Percentiles rank a stretch among this genome's conserved stretches.
These are phyloP conservation scores for Arrhamphus sclerolepis DNA, from an alignment of 2,797 vertebrate species.

Conservation along the genomic window DNA sequence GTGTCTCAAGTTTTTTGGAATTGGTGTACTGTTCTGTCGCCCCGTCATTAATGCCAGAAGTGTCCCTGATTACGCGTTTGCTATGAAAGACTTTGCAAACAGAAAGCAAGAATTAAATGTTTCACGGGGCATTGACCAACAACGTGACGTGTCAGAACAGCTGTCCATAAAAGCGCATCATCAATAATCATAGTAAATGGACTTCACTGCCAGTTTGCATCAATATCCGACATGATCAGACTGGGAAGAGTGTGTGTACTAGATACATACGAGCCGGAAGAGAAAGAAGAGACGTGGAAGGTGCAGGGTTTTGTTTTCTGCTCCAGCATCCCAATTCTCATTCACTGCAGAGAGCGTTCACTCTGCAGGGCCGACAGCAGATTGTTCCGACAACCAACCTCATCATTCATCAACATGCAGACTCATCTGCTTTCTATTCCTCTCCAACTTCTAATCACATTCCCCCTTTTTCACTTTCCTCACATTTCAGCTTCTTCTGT, in stretches of 20 bases:
- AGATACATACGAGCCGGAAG: constrained; percentile 16
- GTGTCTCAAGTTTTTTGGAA: no score
- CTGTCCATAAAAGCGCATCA: no score
- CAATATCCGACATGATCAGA: not conserved
- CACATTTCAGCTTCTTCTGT: no score
- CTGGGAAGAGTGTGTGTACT: not conserved
- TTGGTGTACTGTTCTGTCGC: no score
- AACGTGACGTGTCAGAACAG: no score
- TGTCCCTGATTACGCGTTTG: no score
- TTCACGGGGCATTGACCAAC: no score
- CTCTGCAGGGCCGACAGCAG: constrained; percentile 71
- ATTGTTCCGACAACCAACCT: constrained; percentile 71
- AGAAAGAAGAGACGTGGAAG: constrained; percentile 15
- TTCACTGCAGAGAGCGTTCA: constrained; percentile 65
- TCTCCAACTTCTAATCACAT: not conserved
- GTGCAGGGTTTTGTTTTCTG: constrained; percentile 44
- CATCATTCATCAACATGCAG: constrained; percentile 67
- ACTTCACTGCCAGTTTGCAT: not conserved
- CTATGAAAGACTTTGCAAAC: no score
- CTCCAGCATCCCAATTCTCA: constrained; percentile 62
- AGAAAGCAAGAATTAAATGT: no score
- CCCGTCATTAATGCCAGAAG: no score
- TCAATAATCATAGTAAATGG: no score
- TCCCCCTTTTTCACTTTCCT: no score
- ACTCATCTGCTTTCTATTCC: constrained; percentile 45